Base-by-base conservation (phyloP, 1,140 invertebrate species). In the Hylyphantes graminicola region DNA sequence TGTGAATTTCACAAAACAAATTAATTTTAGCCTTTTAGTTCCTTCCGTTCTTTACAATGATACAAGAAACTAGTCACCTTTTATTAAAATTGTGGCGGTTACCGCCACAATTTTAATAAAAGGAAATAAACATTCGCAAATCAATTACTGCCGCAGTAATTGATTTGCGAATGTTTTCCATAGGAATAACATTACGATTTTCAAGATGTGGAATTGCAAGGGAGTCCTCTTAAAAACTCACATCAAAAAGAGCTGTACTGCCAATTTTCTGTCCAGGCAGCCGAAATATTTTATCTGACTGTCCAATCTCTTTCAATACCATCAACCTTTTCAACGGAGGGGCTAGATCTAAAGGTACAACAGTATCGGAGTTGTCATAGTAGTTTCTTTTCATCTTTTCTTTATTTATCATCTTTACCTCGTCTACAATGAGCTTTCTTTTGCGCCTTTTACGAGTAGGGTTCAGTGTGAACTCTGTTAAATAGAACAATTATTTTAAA, bases 331-430 rank as follows among this genome's bases (percentile, higher is more conserved):
- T 96, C 0, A 97, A 99, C 6, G 98, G 98, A 10, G 98, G 98
- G n/a, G 98, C 98, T 57, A 99, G 91, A 91, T 99, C 98, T 51
- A 99, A 90, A 0, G 96, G 97, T 0, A 97, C 98, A 1, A 99
- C 94, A 88, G 99, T 99, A 90, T 99, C 98, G 67, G 94, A 96
- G 0, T 97, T 99, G 89, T 99, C 98, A 0, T 96, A 97, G 64
- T 99, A 91, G 89, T 99, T 98, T 51, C 97, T 93, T 89, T 99
- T 99, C 97, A 99, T 99, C 89, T 99, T 97, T 90, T 99, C 98
- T 55, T 97, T 97, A n/a, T 96, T 97, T 89, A 99, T 98, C 89
- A 98, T 98, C 90, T 99, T 99, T 10, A 99, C 95, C 91, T 99
- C 98, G 89, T 99, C 98, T 12, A 99, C 96, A 88, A 99, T 98